These are phyloP conservation scores for Paedocypris micromegethes DNA, from an alignment of 2,797 vertebrate species.

Conservation along the genomic window DNA sequence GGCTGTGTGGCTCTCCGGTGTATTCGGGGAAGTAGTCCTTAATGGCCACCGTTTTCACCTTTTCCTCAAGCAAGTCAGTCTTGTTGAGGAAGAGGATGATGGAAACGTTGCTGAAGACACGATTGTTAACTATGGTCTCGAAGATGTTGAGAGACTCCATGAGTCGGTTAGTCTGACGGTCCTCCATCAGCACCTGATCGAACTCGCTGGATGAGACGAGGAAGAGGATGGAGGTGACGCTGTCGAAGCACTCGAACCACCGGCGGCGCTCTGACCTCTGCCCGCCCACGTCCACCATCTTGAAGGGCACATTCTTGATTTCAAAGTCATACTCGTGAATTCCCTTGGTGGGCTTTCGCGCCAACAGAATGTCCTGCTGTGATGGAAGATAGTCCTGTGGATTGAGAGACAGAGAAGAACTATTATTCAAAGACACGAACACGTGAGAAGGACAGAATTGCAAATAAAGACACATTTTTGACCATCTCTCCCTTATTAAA, in stretches of 20 bases:
- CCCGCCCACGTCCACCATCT: slow-evolving; percentile 96
- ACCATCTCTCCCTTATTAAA: not conserved
- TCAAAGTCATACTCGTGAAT: slow-evolving; percentile 97
- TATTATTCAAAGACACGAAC: not conserved
- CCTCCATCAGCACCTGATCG: slow-evolving; percentile 99
- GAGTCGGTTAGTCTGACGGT: slow-evolving; percentile 90
- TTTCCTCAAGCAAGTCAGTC: slow-evolving; percentile 96
- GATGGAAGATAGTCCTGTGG: slow-evolving; percentile 87
- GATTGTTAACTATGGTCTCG: slow-evolving; percentile 96
- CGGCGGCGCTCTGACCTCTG: slow-evolving; percentile 90
- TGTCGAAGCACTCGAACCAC: slow-evolving; percentile 98
- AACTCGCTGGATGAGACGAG: slow-evolving; percentile 95
- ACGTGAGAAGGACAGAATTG: not conserved
- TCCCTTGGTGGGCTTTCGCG: slow-evolving; percentile 91
- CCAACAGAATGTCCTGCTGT: slow-evolving; percentile 92
- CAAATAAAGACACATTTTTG: not conserved
- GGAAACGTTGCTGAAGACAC: slow-evolving; percentile 94
- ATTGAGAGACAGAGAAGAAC: not conserved
- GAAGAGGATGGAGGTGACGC: slow-evolving; percentile 94
- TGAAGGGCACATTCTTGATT: slow-evolving; percentile 95
- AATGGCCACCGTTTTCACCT: slow-evolving; percentile 87
- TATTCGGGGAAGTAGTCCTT: slow-evolving; percentile 95
- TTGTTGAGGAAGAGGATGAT: slow-evolving; percentile 98
- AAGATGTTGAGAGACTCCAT: slow-evolving; percentile 98
- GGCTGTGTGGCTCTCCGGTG: slow-evolving; percentile 76